Evolutionary conservation across 2,113 vertebrate species (phyloP).

Genomic region (Alethe diademata): DNA sequence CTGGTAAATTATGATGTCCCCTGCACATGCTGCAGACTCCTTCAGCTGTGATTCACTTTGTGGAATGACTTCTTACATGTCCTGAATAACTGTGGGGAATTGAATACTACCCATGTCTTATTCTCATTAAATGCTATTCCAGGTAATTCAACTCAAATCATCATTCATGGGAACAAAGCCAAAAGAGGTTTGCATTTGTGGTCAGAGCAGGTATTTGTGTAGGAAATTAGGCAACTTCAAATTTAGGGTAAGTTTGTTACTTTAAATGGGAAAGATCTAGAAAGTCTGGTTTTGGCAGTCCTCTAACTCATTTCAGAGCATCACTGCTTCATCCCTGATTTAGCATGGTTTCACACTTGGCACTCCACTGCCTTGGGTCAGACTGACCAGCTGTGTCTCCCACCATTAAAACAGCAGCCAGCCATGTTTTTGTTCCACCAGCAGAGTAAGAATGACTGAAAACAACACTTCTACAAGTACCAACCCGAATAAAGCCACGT

Average conservation of each 20-base stretch:
- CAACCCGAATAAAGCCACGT: neutral
- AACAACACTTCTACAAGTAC: neutral
- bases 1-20: neutral
- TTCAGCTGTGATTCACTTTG: neutral
- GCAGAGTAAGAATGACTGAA: neutral
- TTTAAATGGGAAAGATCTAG: neutral
- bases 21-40: neutral
- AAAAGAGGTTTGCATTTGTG: neutral
- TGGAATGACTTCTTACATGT: neutral
- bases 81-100: neutral
- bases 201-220: neutral
- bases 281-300: neutral
- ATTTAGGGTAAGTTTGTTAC: neutral
- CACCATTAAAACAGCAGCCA: neutral
- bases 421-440: neutral
- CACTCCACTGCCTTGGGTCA: neutral
- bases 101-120: neutral
- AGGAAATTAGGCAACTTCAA: neutral
- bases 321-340: neutral
- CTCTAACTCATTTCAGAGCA: neutral
- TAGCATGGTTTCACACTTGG: neutral
- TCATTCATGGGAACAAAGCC: neutral
- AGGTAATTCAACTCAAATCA: neutral
- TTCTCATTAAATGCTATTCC: neutral
- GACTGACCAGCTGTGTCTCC: neutral